phyloP scores from a whole-genome alignment of 1,140 invertebrate genomes.

The Papilio polyxenes region DNA sequence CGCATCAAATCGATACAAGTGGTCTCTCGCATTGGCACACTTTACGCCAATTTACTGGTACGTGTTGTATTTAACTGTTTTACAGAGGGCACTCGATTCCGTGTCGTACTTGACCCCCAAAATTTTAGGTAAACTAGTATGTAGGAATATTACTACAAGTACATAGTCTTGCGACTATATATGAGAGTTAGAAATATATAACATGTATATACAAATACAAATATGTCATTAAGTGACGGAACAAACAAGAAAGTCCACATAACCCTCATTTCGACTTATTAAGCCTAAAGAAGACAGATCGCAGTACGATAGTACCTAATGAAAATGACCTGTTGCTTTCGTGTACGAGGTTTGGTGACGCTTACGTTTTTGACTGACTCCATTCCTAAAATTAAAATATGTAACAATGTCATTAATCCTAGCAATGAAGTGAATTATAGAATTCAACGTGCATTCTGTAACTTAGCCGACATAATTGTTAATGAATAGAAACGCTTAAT shows the following conservation, averaged over 20 bases:
- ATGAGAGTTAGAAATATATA: too few relatives aligned
- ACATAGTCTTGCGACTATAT: too few relatives aligned
- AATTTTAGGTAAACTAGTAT: not conserved
- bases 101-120: constrained; percentile 30
- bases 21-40: constrained; percentile 34
- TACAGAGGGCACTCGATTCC: constrained; percentile 24
- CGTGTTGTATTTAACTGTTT: constrained; percentile 31
- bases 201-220: too few relatives aligned
- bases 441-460: not conserved
- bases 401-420: too few relatives aligned
- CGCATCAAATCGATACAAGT: constrained; percentile 35
- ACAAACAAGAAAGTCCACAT: too few relatives aligned
- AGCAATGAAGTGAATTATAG: not conserved
- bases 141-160: not conserved
- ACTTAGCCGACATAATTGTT: not conserved
- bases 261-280: too few relatives aligned
- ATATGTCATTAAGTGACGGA: too few relatives aligned
- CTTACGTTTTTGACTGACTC: not conserved
- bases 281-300: not conserved
- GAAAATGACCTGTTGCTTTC: not conserved
- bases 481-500: not conserved
- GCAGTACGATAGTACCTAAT: not conserved
- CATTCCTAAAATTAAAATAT: not conserved
- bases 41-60: constrained; percentile 36
- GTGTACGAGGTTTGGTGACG: not conserved